Conservation (phyloP, 1,140 invertebrate genomes). For the Orchestia grillus region DNA sequence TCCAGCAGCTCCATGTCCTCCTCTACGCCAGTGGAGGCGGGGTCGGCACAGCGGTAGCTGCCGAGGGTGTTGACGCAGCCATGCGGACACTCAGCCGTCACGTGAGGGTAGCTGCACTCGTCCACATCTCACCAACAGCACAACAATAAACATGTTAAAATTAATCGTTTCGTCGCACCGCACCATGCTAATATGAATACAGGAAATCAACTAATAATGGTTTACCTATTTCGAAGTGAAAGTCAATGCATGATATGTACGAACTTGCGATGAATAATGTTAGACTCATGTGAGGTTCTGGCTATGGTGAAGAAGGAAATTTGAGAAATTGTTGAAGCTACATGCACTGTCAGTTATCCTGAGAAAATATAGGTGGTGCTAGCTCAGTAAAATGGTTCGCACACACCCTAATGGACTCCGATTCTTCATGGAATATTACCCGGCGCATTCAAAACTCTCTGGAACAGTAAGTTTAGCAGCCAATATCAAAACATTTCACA, state of each 20-base stretch:
- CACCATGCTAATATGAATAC: not conserved
- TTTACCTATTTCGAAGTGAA: no score
- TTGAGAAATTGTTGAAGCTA: not conserved
- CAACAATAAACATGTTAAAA: not conserved
- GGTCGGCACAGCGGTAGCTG: constrained; percentile 77
- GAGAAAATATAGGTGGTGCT: no score
- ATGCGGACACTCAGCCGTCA: constrained; percentile 66
- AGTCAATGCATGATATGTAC: no score
- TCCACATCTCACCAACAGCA: constrained; percentile 62
- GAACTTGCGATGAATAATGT: not conserved
- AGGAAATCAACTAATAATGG: no score
- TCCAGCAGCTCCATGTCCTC: not conserved
- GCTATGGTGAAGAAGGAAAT: not conserved
- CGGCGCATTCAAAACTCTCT: not conserved
- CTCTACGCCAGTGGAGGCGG: not conserved
- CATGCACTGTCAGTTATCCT: not conserved
- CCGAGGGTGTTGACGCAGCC: constrained; percentile 77
- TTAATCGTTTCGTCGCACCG: not conserved
- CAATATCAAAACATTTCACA: not conserved
- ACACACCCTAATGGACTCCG: not conserved
- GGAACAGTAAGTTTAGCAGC: not conserved
- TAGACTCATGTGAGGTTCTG: not conserved
- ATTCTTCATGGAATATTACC: not conserved
- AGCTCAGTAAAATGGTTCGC: not conserved
- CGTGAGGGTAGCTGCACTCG: constrained; percentile 66